Evolutionary conservation across 2,113 vertebrate genomes (phyloP).

Genomic region (Spilogale gracilis): DNA sequence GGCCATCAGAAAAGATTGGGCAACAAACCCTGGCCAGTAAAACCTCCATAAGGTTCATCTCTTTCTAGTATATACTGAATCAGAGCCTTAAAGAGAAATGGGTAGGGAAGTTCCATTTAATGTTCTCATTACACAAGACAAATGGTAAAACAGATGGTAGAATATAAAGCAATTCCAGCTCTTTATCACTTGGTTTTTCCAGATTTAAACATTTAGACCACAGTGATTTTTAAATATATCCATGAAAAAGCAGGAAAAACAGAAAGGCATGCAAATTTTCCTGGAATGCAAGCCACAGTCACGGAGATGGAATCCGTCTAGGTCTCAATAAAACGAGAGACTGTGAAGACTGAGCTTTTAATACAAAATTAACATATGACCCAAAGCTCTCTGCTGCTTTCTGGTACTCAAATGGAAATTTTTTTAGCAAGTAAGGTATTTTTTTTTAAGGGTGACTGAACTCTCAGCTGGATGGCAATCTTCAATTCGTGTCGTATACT

Average conservation of each 20-base stretch:
- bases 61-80: conserved; percentile 49
- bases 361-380: conserved; percentile 61
- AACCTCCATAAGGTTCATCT: not conserved
- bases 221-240: conserved; percentile 56
- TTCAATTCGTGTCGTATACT: conserved; percentile 27
- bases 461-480: conserved; percentile 35
- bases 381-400: not conserved
- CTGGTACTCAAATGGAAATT: conserved; percentile 27
- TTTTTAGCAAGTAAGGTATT: conserved; percentile 39
- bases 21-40: conserved; percentile 17
- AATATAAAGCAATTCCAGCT: conserved; percentile 55
- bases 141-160: conserved; percentile 72
- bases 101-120: not conserved
- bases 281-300: conserved; percentile 41
- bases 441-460: conserved; percentile 57
- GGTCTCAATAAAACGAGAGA: conserved; percentile 36
- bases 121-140: conserved; percentile 53
- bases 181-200: conserved; percentile 65
- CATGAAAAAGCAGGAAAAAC: conserved; percentile 49
- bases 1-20: not conserved
- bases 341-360: conserved; percentile 52
- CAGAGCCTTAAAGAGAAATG: conserved; percentile 63
- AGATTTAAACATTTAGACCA: conserved; percentile 69
- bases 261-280: conserved; percentile 47
- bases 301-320: conserved; percentile 5